Percentiles rank a stretch among this genome's conserved stretches.
Evolutionary conservation across 2,888 invertebrate species (phyloP).

Genomic region (Cordilura impudica): DNA sequence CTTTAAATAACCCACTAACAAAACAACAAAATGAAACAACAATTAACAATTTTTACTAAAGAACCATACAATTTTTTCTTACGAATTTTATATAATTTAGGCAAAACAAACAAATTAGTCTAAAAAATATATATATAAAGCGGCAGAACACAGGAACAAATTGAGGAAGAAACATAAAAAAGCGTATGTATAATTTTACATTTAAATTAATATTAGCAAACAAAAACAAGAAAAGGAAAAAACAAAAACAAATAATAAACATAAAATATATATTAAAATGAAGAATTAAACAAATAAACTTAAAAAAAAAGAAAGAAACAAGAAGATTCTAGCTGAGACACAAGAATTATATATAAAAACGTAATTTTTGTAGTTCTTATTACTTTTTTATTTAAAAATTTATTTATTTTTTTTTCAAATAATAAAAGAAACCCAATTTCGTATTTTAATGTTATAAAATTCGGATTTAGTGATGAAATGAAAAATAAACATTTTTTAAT

Average conservation of each 20-base stretch:
- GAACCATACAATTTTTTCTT: slow-evolving; percentile 43
- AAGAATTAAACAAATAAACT: slow-evolving; percentile 36
- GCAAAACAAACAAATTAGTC: slow-evolving; percentile 36
- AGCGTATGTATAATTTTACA: slow-evolving; percentile 61
- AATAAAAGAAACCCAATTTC: slow-evolving; percentile 46
- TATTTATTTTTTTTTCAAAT: slow-evolving; percentile 55
- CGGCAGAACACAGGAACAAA: slow-evolving; percentile 52
- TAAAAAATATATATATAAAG: slow-evolving; percentile 44
- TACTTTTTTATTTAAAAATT: slow-evolving; percentile 41
- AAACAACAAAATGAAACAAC: slow-evolving; percentile 7
- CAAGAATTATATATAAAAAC: slow-evolving; percentile 46
- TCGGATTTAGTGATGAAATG: slow-evolving; percentile 49
- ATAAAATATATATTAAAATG: slow-evolving; percentile 42
- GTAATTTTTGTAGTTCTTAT: slow-evolving; percentile 32
- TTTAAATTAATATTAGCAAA: slow-evolving; percentile 54
- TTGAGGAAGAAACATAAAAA: slow-evolving; percentile 53
- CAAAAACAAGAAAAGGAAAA: slow-evolving; percentile 37
- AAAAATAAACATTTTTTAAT: slow-evolving; percentile 43
- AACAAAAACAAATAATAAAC: slow-evolving; percentile 37
- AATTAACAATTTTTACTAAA: slow-evolving; percentile 14
- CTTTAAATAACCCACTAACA: slow-evolving; percentile 18
- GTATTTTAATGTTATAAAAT: slow-evolving; percentile 57
- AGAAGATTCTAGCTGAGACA: slow-evolving; percentile 44
- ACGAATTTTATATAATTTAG: slow-evolving; percentile 51
- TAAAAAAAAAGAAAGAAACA: slow-evolving; percentile 27